phyloP scores from a whole-genome alignment of 92 coral and sea anemone genomes.

The Micromussa lordhowensis region DNA sequence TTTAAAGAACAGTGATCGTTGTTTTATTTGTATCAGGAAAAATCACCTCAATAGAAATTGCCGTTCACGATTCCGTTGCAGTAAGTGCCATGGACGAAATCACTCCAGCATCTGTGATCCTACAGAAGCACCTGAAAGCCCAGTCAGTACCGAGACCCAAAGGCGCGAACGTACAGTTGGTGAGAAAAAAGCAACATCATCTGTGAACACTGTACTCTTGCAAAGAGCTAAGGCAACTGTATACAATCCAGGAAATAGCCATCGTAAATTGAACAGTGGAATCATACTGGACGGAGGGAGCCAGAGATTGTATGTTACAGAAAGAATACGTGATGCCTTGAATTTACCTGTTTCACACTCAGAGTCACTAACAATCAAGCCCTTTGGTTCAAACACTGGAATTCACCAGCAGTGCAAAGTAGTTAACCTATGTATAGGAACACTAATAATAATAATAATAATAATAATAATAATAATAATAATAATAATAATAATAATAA shows the following conservation, averaged over 20 bases:
- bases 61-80: slow-evolving; percentile 22
- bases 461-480: too few species aligned
- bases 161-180: too few species aligned
- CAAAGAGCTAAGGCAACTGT: background rate
- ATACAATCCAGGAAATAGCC: slow-evolving; percentile 1
- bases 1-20: background rate
- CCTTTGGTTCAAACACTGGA: slow-evolving; percentile 36
- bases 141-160: too few species aligned
- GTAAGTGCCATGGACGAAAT: slow-evolving; percentile 50
- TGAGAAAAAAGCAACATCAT: background rate
- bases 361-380: slow-evolving; percentile 13
- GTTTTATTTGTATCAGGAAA: too few species aligned
- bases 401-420: slow-evolving; percentile 20
- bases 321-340: background rate
- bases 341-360: slow-evolving; percentile 3
- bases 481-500: too few species aligned
- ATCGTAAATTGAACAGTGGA: background rate
- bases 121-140: too few species aligned
- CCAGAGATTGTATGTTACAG: slow-evolving; percentile 32
- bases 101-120: slow-evolving; percentile 1
- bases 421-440: slow-evolving; percentile 14
- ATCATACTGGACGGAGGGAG: background rate
- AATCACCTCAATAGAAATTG: too few species aligned
- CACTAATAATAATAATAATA: too few species aligned
- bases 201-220: background rate